phyloP scores from a whole-genome alignment of 2,888 invertebrate species.

The Cristatella mucedo region DNA sequence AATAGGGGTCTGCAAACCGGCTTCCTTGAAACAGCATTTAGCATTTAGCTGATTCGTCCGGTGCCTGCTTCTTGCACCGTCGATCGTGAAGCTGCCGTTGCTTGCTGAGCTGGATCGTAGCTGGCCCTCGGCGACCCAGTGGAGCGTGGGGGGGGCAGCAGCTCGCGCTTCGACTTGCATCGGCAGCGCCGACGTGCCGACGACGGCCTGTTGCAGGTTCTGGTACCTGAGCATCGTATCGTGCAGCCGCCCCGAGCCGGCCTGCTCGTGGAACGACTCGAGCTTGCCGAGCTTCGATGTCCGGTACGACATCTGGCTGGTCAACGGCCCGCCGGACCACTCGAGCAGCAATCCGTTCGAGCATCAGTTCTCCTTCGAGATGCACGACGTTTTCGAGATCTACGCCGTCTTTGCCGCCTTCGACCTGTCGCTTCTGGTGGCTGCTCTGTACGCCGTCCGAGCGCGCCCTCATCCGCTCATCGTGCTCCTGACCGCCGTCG shows the following conservation, averaged over 20 bases:
- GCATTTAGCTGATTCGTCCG: too few species aligned
- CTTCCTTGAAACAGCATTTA: too few species aligned
- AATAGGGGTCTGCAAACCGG: too few species aligned
- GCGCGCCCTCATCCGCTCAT: slow-evolving; percentile 79
- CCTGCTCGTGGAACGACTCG: slow-evolving; percentile 23
- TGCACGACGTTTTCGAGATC: slow-evolving; percentile 68
- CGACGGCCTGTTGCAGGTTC: slow-evolving; percentile 47
- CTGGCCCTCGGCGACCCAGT: too few species aligned
- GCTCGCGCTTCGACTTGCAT: too few species aligned
- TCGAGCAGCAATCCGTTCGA: slow-evolving; percentile 60
- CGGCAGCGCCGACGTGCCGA: slow-evolving; percentile 14
- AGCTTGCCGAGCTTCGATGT: slow-evolving; percentile 35
- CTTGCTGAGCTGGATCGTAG: too few species aligned
- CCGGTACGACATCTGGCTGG: slow-evolving; percentile 81
- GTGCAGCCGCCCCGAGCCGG: slow-evolving; percentile 53
- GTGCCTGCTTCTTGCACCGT: too few species aligned
- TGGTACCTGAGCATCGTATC: slow-evolving; percentile 91
- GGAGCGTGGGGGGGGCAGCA: too few species aligned
- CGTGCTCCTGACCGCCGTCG: slow-evolving; percentile 68
- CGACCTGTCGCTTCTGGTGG: slow-evolving; percentile 68
- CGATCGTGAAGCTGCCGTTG: too few species aligned
- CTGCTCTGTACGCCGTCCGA: slow-evolving; percentile 76
- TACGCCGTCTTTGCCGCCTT: slow-evolving; percentile 68
- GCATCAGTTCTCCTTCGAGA: slow-evolving; percentile 88
- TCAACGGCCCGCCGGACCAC: slow-evolving; percentile 82